These are phyloP conservation scores for Adineta ricciae DNA, from an alignment of 2,888 invertebrate species.

Conservation along the genomic window DNA sequence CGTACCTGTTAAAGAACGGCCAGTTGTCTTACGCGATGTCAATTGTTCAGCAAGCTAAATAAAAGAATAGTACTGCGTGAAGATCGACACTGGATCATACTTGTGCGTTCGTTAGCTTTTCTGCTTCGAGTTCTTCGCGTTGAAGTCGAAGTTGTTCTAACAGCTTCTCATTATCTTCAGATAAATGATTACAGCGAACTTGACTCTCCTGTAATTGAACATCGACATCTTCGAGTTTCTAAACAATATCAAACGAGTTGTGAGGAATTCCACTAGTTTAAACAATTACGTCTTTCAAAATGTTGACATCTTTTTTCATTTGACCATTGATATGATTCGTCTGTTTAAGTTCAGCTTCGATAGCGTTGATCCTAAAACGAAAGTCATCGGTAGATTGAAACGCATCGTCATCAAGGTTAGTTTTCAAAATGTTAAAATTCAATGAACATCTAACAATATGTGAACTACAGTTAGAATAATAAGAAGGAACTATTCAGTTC, in stretches of 20 bases:
- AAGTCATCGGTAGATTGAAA: neutral
- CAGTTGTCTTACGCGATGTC: neutral
- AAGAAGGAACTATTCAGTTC: too few species aligned
- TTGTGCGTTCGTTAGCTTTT: neutral
- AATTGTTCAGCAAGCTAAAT: constrained; percentile 10
- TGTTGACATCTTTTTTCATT: neutral
- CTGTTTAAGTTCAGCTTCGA: neutral
- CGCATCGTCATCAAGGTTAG: too few species aligned
- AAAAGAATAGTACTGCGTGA: neutral
- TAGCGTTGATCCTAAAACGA: neutral
- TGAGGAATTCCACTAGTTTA: too few species aligned
- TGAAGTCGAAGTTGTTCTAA: neutral
- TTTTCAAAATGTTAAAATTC: too few species aligned
- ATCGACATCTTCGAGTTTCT: neutral
- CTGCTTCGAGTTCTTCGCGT: constrained; percentile 5
- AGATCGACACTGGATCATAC: neutral
- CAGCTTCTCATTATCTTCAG: neutral
- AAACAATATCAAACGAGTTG: neutral
- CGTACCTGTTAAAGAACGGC: neutral
- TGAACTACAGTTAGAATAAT: too few species aligned
- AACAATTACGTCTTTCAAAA: neutral
- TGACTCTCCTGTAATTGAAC: neutral
- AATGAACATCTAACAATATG: too few species aligned
- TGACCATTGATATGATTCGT: neutral
- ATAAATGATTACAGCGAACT: neutral